phyloP scores from a whole-genome alignment of 2,888 invertebrate genomes.

The Drosophila longiperda region DNA sequence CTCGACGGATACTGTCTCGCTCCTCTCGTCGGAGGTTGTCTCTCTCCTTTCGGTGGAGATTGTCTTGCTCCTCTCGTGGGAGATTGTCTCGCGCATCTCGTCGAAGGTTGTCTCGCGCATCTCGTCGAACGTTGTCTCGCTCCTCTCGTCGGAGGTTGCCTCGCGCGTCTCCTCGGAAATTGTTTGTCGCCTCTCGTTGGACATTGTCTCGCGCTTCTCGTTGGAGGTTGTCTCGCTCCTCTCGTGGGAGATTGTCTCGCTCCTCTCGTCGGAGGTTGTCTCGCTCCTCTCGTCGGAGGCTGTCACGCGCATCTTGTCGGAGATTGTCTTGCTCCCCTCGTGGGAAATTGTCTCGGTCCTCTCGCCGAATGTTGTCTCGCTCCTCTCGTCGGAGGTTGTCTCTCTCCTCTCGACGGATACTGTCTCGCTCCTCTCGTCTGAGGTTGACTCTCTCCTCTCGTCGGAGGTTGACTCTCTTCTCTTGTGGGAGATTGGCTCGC shows the following conservation, averaged over 20 bases:
- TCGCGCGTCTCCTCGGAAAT: too few species aligned
- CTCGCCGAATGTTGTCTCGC: not conserved
- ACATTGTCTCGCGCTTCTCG: not conserved
- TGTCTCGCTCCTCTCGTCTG: not conserved
- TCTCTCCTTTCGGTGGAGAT: not conserved
- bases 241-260: not conserved
- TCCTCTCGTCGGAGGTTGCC: not conserved
- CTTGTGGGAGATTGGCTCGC: not conserved
- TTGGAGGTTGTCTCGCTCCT: not conserved
- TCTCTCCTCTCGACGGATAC: not conserved
- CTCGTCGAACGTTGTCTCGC: not conserved
- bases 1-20: not conserved
- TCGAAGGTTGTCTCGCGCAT: not conserved
- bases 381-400: not conserved
- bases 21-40: not conserved
- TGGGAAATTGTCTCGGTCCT: not conserved
- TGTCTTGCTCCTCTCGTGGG: not conserved
- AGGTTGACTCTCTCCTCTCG: not conserved
- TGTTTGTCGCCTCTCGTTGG: not conserved
- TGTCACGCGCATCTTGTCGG: not conserved
- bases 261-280: not conserved
- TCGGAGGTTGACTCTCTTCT: constrained; percentile 1
- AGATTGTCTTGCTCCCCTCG: not conserved
- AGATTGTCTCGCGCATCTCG: not conserved
- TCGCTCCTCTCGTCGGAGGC: not conserved